Evolutionary conservation across 2,113 vertebrate species (phyloP), one percentile per base, ranked within the genome.

Genomic region (Cranoglanis bouderius): DNA sequence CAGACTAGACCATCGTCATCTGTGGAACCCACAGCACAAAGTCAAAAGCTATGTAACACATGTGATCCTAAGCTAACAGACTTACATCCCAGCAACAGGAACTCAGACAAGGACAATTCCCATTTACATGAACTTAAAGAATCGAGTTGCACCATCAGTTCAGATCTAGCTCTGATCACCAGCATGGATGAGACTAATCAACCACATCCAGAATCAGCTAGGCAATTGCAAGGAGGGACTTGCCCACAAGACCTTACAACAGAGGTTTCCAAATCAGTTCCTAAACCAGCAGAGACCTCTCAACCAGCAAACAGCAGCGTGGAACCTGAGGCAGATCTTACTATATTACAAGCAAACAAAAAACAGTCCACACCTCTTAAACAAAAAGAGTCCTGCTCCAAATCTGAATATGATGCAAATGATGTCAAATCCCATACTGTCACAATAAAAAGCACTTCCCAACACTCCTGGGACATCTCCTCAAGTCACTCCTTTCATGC

Each of bases 371-470:
- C 84, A 55, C 61, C 89, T 43, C 78, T 70, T 19, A 14, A 53
- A 35, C 46, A 43, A 65, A 80, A 81, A n/a, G 90, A 92, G 92
- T 49, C 61, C n/a, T 70, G 9, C 49, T 87, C 91, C 89, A 77
- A 67, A 90, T 77, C 84, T 49, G 40, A 80, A 1, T 77, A 26
- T 51, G 32, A 78, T 49, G 88, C 90, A 85, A 91, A 89, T 81
- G 85, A 92, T 88, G 53, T 88, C n/a, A 88, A 90, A 87, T 57
- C 90, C 87, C 91, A 91, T 87, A 93, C 91, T 86, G 89, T 49
- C 16, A 89, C 89, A 72, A 86, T 46, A 75, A 38, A 88, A 43
- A 90, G 40, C 51, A 53, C 6, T 35, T 49, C 86, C 18, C 72
- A 32, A 3, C 87, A 91, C 46, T 84, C 90, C 77, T 67, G 18